Conservation (phyloP, 2,113 vertebrate species). For the Sinocyclocheilus grahami region DNA sequence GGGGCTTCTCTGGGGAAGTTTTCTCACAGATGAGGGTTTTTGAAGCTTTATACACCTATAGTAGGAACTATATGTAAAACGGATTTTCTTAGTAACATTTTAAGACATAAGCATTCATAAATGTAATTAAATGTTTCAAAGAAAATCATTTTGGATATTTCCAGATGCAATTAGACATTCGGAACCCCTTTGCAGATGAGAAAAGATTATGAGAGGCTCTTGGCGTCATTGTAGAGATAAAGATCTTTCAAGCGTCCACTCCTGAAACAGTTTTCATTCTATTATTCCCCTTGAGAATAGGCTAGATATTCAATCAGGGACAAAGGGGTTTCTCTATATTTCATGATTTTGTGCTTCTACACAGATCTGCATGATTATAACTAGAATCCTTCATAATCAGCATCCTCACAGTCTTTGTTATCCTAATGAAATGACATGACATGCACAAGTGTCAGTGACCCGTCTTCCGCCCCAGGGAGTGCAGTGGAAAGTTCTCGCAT, state of each 20-base stretch:
- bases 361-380: not conserved
- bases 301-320: not conserved
- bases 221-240: constrained; percentile 22
- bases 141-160: not conserved
- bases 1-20: too few relatives aligned
- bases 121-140: not conserved
- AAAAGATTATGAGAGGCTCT: constrained; percentile 13
- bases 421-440: constrained; percentile 24
- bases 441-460: constrained; percentile 2
- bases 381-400: not conserved
- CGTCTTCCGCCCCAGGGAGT: not conserved
- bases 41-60: not conserved
- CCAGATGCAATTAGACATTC: not conserved
- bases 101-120: not conserved
- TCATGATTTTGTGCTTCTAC: not conserved
- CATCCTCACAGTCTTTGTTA: not conserved
- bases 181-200: not conserved
- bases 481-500: constrained; percentile 25
- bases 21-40: not conserved
- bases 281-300: not conserved
- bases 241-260: constrained; percentile 45
- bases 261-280: not conserved
- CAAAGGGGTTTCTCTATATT: not conserved
- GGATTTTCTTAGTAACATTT: not conserved
- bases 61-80: not conserved